phyloP scores from a whole-genome alignment of 2,888 invertebrate genomes.

The Hecatera dysodea region DNA sequence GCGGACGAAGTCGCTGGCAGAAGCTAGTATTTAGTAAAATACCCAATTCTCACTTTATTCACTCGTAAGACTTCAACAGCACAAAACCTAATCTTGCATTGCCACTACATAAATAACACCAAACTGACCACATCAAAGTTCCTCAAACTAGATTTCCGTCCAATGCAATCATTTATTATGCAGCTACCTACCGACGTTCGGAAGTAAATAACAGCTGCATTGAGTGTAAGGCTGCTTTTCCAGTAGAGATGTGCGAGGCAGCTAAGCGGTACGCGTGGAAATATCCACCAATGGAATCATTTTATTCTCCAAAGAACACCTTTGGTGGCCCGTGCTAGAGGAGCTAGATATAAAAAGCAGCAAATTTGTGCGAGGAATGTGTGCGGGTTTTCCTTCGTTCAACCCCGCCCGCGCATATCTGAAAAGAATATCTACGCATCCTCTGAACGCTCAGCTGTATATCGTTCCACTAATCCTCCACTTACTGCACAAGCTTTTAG shows the following conservation, averaged over 20 bases:
- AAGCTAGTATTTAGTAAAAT: too few relatives aligned
- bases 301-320: not conserved
- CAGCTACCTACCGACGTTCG: slow-evolving; percentile 15
- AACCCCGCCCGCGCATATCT: too few relatives aligned
- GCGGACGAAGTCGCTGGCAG: too few relatives aligned
- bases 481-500: too few relatives aligned
- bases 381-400: too few relatives aligned
- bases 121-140: slow-evolving; percentile 29
- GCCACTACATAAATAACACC: slow-evolving; percentile 22
- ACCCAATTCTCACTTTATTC: not conserved
- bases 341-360: not conserved
- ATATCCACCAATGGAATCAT: not conserved
- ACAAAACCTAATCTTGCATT: slow-evolving; percentile 14
- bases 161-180: slow-evolving; percentile 45
- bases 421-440: not conserved
- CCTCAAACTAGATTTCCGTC: slow-evolving; percentile 30
- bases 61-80: slow-evolving; percentile 1
- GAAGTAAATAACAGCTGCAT: slow-evolving; percentile 51
- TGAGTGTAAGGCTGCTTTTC: not conserved
- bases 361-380: not conserved
- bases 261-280: too few relatives aligned
- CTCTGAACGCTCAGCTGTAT: not conserved
- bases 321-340: not conserved
- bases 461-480: slow-evolving; percentile 1
- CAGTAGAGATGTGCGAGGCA: not conserved